Evolutionary conservation across 2,888 invertebrate genomes (phyloP), one percentile per base, ranked within the genome.

Genomic region (Lasioglossum calceatum): DNA sequence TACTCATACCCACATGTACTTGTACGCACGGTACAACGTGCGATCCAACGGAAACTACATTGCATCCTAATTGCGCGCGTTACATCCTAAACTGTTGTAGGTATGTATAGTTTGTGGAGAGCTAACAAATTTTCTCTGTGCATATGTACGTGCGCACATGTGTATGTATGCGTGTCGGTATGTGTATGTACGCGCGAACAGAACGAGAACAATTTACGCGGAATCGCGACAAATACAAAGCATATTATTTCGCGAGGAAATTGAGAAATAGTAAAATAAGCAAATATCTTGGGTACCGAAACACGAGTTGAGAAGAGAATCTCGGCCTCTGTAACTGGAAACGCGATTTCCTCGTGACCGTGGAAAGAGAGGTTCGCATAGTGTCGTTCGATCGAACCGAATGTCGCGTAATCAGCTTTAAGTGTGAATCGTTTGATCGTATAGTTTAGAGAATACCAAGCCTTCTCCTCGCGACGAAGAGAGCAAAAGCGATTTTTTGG

Each of bases 91-190:
- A 70, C 19, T 64, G 64, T 64, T 36, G 32, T 64, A 64, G 64
- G 39, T 70, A 84, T 71, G n/a, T 79, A 91, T 91, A 92, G 92
- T 93, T 93, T 92, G 89, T 93, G 92, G 85, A 73, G 82, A 77
- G 79, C 70, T 85, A 84, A 77, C 32, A 76, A 84, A 88, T 77
- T 84, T 84, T 72, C 64, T 77, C 76, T 77, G 83, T 80, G 80
- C 80, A n/a, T 77, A 47, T 73, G 58, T 78, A 64, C 81, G 72
- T 47, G 70, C 39, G 54, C 12, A 32, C 64, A 50, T 79, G 36
- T 76, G 50, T 76, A 67, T 81, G 70, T 64, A 70, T 76, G 67
- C 78, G 80, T 85, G 54, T 42, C 39, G 54, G 39, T 81, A 54
- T 36, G 79, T 42, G 36, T 77, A 77, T 76, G 81, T 71, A 81